Percentiles rank a stretch among this genome's conserved stretches.
phyloP scores from a whole-genome alignment of 2,888 invertebrate species.

The Eurytoma adleriae region DNA sequence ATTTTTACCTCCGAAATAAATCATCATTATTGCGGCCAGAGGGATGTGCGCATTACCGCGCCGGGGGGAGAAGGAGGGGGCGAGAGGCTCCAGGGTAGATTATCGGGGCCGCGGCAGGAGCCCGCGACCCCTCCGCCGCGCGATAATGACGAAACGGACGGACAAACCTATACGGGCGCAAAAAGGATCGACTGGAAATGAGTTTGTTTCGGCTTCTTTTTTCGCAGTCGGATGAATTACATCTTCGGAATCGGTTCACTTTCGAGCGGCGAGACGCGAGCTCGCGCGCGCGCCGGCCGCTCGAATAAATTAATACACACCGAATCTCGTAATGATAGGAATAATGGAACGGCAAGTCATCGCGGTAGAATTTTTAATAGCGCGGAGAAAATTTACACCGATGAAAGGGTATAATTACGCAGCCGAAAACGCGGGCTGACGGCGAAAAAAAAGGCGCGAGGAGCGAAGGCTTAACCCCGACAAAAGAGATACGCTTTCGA shows the following conservation, averaged over 20 bases:
- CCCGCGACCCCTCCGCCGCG: conserved; percentile 19
- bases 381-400: conserved; percentile 31
- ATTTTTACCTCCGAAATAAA: conserved; percentile 80
- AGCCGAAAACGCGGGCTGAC: conserved; percentile 21
- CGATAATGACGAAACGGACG: conserved; percentile 42
- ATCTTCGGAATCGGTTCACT: neutral
- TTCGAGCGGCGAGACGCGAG: too few species aligned
- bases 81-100: conserved; percentile 68
- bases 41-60: conserved; percentile 70
- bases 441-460: conserved; percentile 56
- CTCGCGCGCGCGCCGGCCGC: neutral
- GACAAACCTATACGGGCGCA: conserved; percentile 4
- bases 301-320: conserved; percentile 1
- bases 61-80: conserved; percentile 55
- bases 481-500: conserved; percentile 48
- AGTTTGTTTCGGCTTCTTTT: too few species aligned
- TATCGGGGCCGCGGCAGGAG: conserved; percentile 65
- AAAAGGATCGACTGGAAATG: neutral
- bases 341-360: conserved; percentile 46
- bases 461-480: conserved; percentile 29
- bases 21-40: conserved; percentile 80
- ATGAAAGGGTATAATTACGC: conserved; percentile 49
- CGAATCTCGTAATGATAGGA: neutral
- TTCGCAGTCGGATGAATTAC: too few species aligned
- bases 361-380: conserved; percentile 30